Percentiles rank a stretch among this genome's conserved stretches.
phyloP scores from a whole-genome alignment of 2,888 invertebrate species.

The Chesias legatella region DNA sequence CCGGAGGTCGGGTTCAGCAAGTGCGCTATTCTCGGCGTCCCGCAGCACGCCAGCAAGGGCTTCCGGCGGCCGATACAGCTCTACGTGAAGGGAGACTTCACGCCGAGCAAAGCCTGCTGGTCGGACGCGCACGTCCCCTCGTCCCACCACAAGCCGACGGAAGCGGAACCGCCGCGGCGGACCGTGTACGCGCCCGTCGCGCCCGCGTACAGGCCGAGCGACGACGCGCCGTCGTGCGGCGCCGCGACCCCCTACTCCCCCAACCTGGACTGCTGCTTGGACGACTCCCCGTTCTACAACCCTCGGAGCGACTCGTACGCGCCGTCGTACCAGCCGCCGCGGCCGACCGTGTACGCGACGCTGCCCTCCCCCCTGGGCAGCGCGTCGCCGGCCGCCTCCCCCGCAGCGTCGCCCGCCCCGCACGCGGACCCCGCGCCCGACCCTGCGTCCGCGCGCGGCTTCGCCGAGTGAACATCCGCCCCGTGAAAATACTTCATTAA shows the following conservation, averaged over 20 bases:
- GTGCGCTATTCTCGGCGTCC: conserved; percentile 90
- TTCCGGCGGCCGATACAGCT: conserved; percentile 91
- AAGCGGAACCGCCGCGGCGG: conserved; percentile 78
- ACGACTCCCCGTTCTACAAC: conserved; percentile 77
- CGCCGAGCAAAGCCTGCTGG: conserved; percentile 82
- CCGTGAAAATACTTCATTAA: conserved; percentile 15
- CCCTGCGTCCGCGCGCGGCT: conserved; percentile 51
- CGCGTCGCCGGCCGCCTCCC: conserved; percentile 64
- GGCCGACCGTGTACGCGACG: conserved; percentile 74
- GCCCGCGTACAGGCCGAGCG: conserved; percentile 71
- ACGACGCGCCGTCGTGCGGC: conserved; percentile 75
- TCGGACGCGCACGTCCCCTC: conserved; percentile 84
- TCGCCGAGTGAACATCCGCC: conserved; percentile 45
- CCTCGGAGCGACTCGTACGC: conserved; percentile 75
- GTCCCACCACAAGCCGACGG: conserved; percentile 77
- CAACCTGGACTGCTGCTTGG: conserved; percentile 65
- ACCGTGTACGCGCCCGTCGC: conserved; percentile 73
- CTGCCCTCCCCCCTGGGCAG: conserved; percentile 67
- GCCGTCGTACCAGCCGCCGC: conserved; percentile 73
- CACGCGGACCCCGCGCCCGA: conserved; percentile 48
- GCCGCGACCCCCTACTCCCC: conserved; percentile 76
- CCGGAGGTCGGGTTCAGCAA: conserved; percentile 95
- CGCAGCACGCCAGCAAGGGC: conserved; percentile 92
- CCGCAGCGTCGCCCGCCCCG: conserved; percentile 63
- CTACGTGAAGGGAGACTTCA: conserved; percentile 83